A percentile compares a stretch with the other conserved stretches of the same genome.
These are phyloP conservation scores for Dexiosoma caninum DNA, from an alignment of 2,888 invertebrate species.

Conservation along the genomic window DNA sequence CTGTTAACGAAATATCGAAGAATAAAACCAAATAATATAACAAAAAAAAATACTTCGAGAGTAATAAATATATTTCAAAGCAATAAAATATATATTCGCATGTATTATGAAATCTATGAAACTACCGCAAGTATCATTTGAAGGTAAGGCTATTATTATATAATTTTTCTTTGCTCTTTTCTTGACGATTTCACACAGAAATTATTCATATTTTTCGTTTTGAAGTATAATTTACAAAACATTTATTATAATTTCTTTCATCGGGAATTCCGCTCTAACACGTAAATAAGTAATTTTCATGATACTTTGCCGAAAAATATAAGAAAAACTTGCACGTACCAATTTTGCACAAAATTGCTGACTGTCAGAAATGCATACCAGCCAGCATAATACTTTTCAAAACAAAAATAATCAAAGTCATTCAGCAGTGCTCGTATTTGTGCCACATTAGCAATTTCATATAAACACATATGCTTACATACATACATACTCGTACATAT, in stretches of 20 bases:
- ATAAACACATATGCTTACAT: neutral
- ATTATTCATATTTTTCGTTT: neutral
- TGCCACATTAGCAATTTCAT: neutral
- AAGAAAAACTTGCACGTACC: neutral
- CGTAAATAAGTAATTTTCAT: conserved; percentile 49
- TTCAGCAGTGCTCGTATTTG: neutral
- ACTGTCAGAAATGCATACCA: neutral
- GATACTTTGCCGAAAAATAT: neutral
- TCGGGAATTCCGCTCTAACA: conserved; percentile 31
- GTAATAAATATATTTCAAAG: too few species aligned
- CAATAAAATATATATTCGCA: too few species aligned
- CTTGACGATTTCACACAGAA: too few species aligned
- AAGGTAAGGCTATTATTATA: too few species aligned
- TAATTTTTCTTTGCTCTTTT: too few species aligned
- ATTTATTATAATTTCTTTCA: neutral
- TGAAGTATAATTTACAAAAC: conserved; percentile 8
- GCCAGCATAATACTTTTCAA: neutral
- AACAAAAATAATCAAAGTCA: conserved; percentile 27
- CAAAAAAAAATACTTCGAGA: too few species aligned
- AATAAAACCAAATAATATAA: too few species aligned
- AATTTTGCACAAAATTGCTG: neutral
- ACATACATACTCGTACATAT: neutral
- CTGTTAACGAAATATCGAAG: too few species aligned
- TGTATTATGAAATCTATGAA: too few species aligned
- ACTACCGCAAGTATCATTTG: too few species aligned